Conservation (phyloP, 2,888 invertebrate genomes). For the Hirtodrosophila duncani region DNA sequence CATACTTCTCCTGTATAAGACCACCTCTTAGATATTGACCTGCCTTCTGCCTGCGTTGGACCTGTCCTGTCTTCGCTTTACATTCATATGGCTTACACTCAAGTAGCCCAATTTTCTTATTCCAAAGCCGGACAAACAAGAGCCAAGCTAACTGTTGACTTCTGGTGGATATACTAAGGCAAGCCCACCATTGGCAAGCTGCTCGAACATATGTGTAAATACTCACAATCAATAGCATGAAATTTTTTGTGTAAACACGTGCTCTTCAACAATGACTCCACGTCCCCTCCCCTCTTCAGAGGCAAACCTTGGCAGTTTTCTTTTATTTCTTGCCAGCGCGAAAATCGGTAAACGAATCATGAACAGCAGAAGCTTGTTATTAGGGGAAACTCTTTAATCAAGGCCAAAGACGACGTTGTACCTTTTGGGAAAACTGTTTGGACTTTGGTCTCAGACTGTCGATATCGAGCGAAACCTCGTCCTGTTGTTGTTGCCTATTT, state of each 20-base stretch:
- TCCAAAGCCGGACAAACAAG: conserved; percentile 5
- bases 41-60: no score
- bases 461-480: not conserved
- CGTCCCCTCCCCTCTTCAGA: conserved; percentile 6
- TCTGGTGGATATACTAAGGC: conserved; percentile 46
- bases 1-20: no score
- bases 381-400: conserved; percentile 55
- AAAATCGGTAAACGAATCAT: no score
- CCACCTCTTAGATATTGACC: no score
- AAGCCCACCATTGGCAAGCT: conserved; percentile 1
- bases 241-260: conserved; percentile 63
- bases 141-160: conserved; percentile 41
- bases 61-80: no score
- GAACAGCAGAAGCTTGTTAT: no score
- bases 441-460: conserved; percentile 14
- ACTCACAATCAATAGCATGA: conserved; percentile 57
- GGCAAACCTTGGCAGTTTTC: conserved; percentile 37
- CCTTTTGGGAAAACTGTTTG: conserved; percentile 36
- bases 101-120: not conserved
- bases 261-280: conserved; percentile 9
- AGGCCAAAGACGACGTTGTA: conserved; percentile 21
- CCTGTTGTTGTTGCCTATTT: conserved; percentile 39
- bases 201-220: conserved; percentile 22
- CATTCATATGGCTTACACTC: not conserved
- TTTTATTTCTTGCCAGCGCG: conserved; percentile 10